Evolutionary conservation across 2,113 vertebrate genomes (phyloP), one percentile per base, ranked within the genome.

Genomic region (Pyrgilauda ruficollis): DNA sequence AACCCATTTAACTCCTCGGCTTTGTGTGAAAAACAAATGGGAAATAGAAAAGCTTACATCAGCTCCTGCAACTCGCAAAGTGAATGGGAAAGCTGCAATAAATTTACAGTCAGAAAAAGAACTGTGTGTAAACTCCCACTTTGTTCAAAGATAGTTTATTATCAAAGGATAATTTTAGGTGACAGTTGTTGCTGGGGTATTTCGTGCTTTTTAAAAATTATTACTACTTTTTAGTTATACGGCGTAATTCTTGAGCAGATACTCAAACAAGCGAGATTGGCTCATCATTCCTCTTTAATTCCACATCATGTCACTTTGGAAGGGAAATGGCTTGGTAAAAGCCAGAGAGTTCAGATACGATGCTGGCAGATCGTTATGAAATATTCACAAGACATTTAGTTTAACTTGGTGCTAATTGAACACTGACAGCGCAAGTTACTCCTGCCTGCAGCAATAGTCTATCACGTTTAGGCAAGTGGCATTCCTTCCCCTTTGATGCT

Each of bases 301-400:
- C 92, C 63, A 69, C 92, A 94, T 93, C 89, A 76, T 94, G 90
- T 96, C 94, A 91, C 87, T 95, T 95, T 95, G 94, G 95, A 96
- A 96, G 74, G 95, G 91, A 94, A 96, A 97, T 96, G 95, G 92
- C 87, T 96, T 96, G 94, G 93, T 97, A 96, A 96, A 96, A 97
- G 95, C 96, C 97, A 94, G 91, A 59, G 95, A 97, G 96, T 97
- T 97, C 97, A 97, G 93, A 96, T 94, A 89, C 21, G 91, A 96
- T 74, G 95, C 91, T 93, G 94, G 95, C 96, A 97, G 97, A 96
- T 94, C 94, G 61, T 97, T 97, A 97, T 97, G 96, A 97, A 97
- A 97, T 97, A 97, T 97, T 97, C 96, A 97, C 96, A 97, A 97
- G 96, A 93, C 95, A 96, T 97, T 97, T 96, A 96, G 95, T 97